Evolutionary conservation across 1,140 invertebrate species (phyloP).

Genomic region (Thereuonema tuberculata): DNA sequence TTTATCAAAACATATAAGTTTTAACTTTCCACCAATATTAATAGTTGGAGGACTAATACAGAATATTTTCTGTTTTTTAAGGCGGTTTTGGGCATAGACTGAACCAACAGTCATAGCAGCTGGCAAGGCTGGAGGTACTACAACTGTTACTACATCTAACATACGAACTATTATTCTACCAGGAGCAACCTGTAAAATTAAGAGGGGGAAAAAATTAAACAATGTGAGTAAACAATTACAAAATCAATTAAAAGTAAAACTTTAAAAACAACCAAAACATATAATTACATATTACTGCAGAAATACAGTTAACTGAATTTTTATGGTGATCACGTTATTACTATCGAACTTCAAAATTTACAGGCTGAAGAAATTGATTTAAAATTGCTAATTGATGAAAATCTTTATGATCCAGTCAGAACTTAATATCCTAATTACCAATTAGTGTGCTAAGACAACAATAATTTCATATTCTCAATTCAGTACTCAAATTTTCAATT

Average conservation of each 20-base stretch:
- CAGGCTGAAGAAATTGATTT: too few species aligned
- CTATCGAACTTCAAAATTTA: too few species aligned
- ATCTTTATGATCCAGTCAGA: too few species aligned
- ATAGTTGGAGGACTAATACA: constrained; percentile 82
- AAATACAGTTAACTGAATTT: too few species aligned
- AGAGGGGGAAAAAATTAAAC: not conserved
- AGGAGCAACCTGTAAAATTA: constrained; percentile 11
- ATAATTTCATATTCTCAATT: too few species aligned
- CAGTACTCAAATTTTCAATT: too few species aligned
- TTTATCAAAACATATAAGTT: constrained; percentile 93
- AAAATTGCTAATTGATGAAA: too few species aligned
- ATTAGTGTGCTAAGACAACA: too few species aligned
- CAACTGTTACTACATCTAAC: constrained; percentile 81
- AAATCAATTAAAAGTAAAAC: constrained; percentile 20
- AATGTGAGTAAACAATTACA: not conserved
- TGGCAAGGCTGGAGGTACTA: constrained; percentile 80
- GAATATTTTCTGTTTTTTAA: constrained; percentile 66
- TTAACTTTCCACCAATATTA: constrained; percentile 80
- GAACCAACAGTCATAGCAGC: constrained; percentile 86
- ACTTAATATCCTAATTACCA: too few species aligned
- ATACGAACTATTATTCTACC: constrained; percentile 52
- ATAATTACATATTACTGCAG: too few species aligned
- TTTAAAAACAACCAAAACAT: too few species aligned
- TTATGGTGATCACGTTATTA: too few species aligned
- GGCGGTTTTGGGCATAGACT: constrained; percentile 64